phyloP scores from a whole-genome alignment of 2,797 vertebrate genomes.

The Ptychobarbus kaznakovi region DNA sequence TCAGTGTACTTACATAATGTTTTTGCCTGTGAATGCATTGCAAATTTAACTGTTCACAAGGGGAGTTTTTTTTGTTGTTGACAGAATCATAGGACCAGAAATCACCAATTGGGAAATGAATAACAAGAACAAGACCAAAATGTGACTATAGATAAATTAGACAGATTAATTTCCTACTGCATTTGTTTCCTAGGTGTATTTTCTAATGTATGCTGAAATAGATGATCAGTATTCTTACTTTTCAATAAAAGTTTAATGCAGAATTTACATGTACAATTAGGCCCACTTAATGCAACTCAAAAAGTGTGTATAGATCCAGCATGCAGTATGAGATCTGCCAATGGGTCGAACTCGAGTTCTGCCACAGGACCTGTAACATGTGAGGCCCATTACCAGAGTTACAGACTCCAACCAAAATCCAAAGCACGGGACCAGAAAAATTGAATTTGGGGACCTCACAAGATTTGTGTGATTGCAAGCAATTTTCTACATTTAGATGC shows the following conservation, averaged over 20 bases:
- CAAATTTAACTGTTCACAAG: background rate
- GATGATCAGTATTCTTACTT: background rate
- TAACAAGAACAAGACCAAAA: background rate
- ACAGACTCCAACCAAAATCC: slow-evolving; percentile 55
- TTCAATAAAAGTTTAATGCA: background rate
- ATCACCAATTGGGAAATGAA: background rate
- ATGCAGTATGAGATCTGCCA: background rate
- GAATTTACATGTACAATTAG: background rate
- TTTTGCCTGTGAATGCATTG: background rate
- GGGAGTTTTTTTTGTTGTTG: too few relatives aligned
- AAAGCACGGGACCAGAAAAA: slow-evolving; percentile 65
- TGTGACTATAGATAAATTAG: background rate
- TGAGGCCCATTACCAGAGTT: slow-evolving; percentile 58
- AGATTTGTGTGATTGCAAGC: slow-evolving; percentile 50
- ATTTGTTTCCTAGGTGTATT: background rate
- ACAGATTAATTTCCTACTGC: background rate
- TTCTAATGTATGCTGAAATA: background rate
- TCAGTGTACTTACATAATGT: background rate
- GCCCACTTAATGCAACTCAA: background rate
- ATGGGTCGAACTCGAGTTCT: slow-evolving; percentile 15
- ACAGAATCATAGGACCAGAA: background rate
- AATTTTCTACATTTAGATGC: slow-evolving; percentile 45
- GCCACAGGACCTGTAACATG: slow-evolving; percentile 53
- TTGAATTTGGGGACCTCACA: slow-evolving; percentile 62
- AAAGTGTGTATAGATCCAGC: background rate